These are phyloP conservation scores for Ceratitis capitata DNA, from an alignment of 1,140 invertebrate species.

Conservation along the genomic window DNA sequence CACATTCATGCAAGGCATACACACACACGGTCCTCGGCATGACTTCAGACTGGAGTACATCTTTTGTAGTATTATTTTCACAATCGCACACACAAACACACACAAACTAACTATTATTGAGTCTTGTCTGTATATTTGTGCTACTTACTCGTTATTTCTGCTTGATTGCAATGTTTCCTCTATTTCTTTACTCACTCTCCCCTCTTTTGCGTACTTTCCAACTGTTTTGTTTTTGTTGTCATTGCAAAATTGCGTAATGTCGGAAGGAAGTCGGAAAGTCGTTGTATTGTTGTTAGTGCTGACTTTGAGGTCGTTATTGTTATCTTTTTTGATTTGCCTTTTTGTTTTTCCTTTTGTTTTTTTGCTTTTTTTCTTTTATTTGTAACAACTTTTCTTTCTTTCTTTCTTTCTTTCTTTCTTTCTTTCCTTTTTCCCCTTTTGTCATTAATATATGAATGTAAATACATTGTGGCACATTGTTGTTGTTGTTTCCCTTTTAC, in stretches of 20 bases:
- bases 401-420: neutral
- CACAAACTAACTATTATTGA: neutral
- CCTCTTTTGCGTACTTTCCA: neutral
- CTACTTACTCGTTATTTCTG: neutral
- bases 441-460: neutral
- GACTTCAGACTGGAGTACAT: too few relatives aligned
- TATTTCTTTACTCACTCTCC: neutral
- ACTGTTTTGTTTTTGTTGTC: neutral
- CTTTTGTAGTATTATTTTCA: neutral
- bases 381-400: neutral
- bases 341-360: neutral
- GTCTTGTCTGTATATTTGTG: neutral
- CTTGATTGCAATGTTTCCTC: neutral
- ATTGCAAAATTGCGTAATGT: slow-evolving; percentile 29
- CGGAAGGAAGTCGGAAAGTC: slow-evolving; percentile 32
- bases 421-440: neutral
- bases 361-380: neutral
- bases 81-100: neutral
- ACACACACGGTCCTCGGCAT: too few relatives aligned
- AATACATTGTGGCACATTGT: neutral
- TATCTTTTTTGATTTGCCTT: neutral
- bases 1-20: too few relatives aligned
- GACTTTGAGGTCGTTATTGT: slow-evolving; percentile 27
- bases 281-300: slow-evolving; percentile 9
- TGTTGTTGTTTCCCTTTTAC: neutral